Evolutionary conservation across 2,888 invertebrate species (phyloP).

Genomic region (Euzetes globulus): DNA sequence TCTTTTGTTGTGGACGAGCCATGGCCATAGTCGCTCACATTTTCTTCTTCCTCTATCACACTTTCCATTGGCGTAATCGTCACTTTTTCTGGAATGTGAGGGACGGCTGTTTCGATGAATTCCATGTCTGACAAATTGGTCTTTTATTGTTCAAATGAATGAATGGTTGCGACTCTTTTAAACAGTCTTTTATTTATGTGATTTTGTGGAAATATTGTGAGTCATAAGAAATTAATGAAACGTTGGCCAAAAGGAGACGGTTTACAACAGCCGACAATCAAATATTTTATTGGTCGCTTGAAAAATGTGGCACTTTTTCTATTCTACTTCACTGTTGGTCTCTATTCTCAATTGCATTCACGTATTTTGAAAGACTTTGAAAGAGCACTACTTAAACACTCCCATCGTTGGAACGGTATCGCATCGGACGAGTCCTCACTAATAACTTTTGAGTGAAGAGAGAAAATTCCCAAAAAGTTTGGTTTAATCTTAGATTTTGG

Average conservation of each 20-base stretch:
- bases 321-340: background rate
- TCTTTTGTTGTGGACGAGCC: background rate
- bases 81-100: background rate
- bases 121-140: background rate
- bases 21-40: background rate
- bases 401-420: constrained; percentile 20
- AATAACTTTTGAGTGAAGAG: background rate
- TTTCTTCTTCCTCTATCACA: constrained; percentile 6
- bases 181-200: background rate
- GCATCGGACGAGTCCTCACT: constrained; percentile 8
- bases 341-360: background rate
- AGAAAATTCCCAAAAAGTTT: background rate
- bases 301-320: constrained; percentile 14
- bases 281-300: constrained; percentile 4
- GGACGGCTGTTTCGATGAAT: constrained; percentile 12
- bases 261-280: constrained; percentile 18
- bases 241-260: background rate
- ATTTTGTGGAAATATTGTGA: background rate
- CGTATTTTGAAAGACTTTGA: background rate
- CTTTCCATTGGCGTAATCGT: constrained; percentile 7
- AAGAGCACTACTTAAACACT: constrained; percentile 7
- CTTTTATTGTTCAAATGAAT: background rate
- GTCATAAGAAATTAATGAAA: constrained; percentile 15
- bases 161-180: background rate
- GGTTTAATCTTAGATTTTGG: background rate